These are phyloP conservation scores for Heliconius ismenius DNA, from an alignment of 2,888 invertebrate genomes.

Conservation along the genomic window DNA sequence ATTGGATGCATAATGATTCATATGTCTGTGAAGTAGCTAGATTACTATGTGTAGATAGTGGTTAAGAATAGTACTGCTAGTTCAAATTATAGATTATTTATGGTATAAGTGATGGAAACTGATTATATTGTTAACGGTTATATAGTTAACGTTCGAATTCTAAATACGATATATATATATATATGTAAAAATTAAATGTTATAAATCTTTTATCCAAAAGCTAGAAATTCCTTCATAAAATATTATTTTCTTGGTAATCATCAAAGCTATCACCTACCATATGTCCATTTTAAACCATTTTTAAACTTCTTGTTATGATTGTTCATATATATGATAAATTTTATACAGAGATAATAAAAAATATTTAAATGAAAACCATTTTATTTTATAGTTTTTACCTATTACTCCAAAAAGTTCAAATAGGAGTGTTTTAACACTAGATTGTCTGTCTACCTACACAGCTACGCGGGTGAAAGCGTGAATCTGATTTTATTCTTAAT, in stretches of 20 bases:
- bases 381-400: background rate
- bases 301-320: slow-evolving; percentile 40
- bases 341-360: slow-evolving; percentile 45
- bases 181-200: slow-evolving; percentile 1
- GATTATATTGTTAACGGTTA: slow-evolving; percentile 25
- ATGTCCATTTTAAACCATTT: slow-evolving; percentile 8
- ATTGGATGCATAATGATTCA: slow-evolving; percentile 2
- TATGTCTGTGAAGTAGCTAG: slow-evolving; percentile 31
- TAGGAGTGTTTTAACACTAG: background rate
- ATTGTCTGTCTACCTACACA: no score
- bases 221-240: background rate
- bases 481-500: no score
- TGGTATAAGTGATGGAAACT: slow-evolving; percentile 7
- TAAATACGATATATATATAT: slow-evolving; percentile 16
- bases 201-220: background rate
- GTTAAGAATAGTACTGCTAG: slow-evolving; percentile 37
- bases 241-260: background rate
- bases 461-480: no score
- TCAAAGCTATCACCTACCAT: background rate
- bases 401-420: background rate
- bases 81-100: slow-evolving; percentile 24
- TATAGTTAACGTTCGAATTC: background rate
- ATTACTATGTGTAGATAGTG: slow-evolving; percentile 26
- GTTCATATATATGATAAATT: slow-evolving; percentile 44
- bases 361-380: background rate